Conservation (phyloP, 2,888 invertebrate genomes). For the Ennomos quercinarius region DNA sequence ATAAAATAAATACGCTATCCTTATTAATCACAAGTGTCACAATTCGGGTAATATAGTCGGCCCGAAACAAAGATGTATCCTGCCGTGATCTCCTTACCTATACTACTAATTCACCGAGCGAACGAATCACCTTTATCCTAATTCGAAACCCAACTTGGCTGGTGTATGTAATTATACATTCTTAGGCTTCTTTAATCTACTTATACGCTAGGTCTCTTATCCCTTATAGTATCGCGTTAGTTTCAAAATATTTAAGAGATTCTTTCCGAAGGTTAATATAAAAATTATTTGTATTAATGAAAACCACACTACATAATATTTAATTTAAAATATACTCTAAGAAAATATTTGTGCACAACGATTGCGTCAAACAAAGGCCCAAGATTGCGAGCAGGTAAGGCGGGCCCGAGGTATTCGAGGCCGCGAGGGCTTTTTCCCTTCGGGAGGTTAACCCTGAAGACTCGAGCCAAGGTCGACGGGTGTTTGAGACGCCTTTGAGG, state of each 20-base stretch:
- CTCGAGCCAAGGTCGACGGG: slow-evolving; percentile 69
- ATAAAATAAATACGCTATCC: no score
- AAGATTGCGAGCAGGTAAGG: slow-evolving; percentile 63
- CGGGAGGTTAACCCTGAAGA: slow-evolving; percentile 72
- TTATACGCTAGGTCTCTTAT: no score
- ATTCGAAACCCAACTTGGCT: no score
- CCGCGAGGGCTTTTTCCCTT: slow-evolving; percentile 63
- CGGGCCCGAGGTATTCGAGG: slow-evolving; percentile 63
- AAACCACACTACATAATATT: background rate
- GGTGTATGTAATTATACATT: no score
- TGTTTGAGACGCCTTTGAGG: slow-evolving; percentile 69
- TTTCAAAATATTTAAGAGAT: background rate
- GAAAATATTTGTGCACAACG: slow-evolving; percentile 43
- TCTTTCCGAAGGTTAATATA: background rate
- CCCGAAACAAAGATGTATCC: no score
- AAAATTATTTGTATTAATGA: background rate
- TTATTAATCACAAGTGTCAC: no score
- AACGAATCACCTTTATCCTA: no score
- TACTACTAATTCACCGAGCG: no score
- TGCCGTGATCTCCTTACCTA: no score
- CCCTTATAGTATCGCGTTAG: no score
- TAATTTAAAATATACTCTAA: slow-evolving; percentile 32
- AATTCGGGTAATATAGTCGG: no score
- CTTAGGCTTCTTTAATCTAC: no score
- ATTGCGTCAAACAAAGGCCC: slow-evolving; percentile 55